A percentile compares a stretch with the other conserved stretches of the same genome.
Evolutionary conservation across 2,888 invertebrate genomes (phyloP).

Genomic region (Biston stratarius): DNA sequence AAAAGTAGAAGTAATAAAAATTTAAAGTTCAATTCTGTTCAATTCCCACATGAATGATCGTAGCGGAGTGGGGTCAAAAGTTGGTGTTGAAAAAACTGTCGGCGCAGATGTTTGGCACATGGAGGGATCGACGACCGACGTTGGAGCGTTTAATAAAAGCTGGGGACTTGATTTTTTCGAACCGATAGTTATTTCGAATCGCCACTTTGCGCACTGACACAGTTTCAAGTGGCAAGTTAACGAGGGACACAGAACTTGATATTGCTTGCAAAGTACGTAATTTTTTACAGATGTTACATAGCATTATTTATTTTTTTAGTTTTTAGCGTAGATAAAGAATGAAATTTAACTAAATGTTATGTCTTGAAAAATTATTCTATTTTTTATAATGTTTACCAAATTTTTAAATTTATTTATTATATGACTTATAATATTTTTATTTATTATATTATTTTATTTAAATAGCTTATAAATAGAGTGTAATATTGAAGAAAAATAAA

Average conservation of each 20-base stretch:
- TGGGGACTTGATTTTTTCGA: slow-evolving; percentile 22
- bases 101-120: slow-evolving; percentile 82
- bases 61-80: slow-evolving; percentile 82
- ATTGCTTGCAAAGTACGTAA: slow-evolving; percentile 3
- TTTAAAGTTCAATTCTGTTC: slow-evolving; percentile 77
- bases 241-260: slow-evolving; percentile 10
- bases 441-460: too few relatives aligned
- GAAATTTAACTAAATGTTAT: too few relatives aligned
- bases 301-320: neutral
- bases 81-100: slow-evolving; percentile 79
- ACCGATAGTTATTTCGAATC: slow-evolving; percentile 25
- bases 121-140: slow-evolving; percentile 49
- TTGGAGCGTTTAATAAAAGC: slow-evolving; percentile 28
- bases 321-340: too few relatives aligned
- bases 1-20: slow-evolving; percentile 61
- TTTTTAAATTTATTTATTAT: too few relatives aligned
- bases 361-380: too few relatives aligned
- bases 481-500: too few relatives aligned
- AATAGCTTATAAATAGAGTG: too few relatives aligned
- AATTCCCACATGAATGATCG: slow-evolving; percentile 84
- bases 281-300: neutral
- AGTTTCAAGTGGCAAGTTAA: slow-evolving; percentile 25
- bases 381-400: too few relatives aligned
- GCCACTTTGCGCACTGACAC: slow-evolving; percentile 29
- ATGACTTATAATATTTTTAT: too few relatives aligned